A percentile compares a stretch with the other conserved stretches of the same genome.
Evolutionary conservation across 1,140 invertebrate species (phyloP).

Genomic region (Pseudoatta argentina): DNA sequence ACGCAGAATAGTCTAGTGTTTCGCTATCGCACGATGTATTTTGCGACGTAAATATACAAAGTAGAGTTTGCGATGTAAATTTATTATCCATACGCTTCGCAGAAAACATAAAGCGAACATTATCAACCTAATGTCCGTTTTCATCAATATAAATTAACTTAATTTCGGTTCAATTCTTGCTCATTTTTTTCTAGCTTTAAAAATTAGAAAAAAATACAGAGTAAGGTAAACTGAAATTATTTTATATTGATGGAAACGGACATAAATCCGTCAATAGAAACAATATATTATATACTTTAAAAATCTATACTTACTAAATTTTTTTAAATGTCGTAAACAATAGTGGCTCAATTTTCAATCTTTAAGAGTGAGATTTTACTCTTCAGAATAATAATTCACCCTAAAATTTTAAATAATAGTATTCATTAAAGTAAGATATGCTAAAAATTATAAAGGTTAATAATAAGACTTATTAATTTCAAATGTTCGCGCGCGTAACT

Average conservation of each 20-base stretch:
- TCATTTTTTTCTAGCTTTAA: no score
- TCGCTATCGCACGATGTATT: slow-evolving; percentile 29
- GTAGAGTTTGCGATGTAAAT: neutral
- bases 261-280: neutral
- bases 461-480: neutral
- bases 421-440: neutral
- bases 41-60: slow-evolving; percentile 5
- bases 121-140: neutral
- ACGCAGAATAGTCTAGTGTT: slow-evolving; percentile 13
- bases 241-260: no score
- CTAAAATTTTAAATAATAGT: neutral
- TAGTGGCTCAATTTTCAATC: no score
- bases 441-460: neutral
- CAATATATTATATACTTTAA: no score
- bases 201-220: no score
- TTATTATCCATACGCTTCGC: neutral
- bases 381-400: no score
- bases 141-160: no score
- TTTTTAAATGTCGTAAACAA: no score
- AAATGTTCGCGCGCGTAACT: neutral
- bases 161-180: no score
- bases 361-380: no score
- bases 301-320: neutral
- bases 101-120: neutral
- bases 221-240: no score